Evolutionary conservation across 2,888 invertebrate genomes (phyloP), one percentile per base, ranked within the genome.

Genomic region (Tiliacea aurago): DNA sequence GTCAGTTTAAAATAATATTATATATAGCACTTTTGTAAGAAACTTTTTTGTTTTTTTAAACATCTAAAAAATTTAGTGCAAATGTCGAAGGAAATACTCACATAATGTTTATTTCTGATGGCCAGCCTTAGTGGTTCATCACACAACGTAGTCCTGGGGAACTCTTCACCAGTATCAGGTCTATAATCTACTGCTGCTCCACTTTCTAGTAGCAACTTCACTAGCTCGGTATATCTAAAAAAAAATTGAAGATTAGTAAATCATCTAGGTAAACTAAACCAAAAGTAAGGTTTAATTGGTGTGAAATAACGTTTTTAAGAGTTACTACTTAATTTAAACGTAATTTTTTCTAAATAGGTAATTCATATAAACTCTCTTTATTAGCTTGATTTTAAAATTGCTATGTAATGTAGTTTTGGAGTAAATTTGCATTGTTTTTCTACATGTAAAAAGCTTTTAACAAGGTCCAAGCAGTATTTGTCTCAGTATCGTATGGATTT

Each of bases 51-150:
- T 33, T 37, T 37, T 37, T 37, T 37, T 37, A 37, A 37, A 37
- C 37, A 37, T 37, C 37, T 4, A 37, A 5, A 37, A 37, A 37
- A 5, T 37, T 37, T 4, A 37, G 4, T 37, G 37, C 4, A 28
- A 1, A 28, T 37, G 37, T 0, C 4, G 37, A 37, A 37, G 37
- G n/a, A 10, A 68, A 13, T 20, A 77, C 78, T 75, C 4, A 96
- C 96, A 89, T 97, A 98, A 91, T 99, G 98, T 83, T 98, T 98
- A 91, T 98, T 98, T 87, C 98, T 97, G 82, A 99, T 97, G 2
- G 99, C 99, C 81, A 99, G 95, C 62, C 99, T 96, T n/a, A 99
- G 95, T 0, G 99, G 99, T 90, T 99, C 99, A 89, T 99, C 99
- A 88, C 98, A 98, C 41, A 98, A 95, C 28, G 97, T 97, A 15